phyloP scores from a whole-genome alignment of 2,797 vertebrate species.

The Ceyx erithaca region DNA sequence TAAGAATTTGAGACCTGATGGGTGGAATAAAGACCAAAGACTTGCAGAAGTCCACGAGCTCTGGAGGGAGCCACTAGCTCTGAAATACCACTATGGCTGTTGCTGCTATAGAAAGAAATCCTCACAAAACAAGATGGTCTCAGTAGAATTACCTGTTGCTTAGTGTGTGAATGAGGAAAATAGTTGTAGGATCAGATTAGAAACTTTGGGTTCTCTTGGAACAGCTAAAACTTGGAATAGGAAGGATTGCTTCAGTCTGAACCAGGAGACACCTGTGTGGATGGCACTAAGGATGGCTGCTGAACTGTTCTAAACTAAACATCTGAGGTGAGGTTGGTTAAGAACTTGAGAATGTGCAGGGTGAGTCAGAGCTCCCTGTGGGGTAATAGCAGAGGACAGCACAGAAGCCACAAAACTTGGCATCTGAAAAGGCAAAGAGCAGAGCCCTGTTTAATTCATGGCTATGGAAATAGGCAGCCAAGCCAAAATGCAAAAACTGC shows the following conservation, averaged over 20 bases:
- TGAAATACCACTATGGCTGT: neutral
- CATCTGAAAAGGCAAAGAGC: neutral
- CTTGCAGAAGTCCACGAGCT: neutral
- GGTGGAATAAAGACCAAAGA: neutral
- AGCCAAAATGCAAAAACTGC: neutral
- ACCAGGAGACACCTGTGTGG: neutral
- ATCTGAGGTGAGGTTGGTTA: neutral
- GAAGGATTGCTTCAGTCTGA: neutral
- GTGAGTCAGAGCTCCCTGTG: neutral
- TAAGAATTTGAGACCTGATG: neutral
- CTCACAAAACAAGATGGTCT: neutral
- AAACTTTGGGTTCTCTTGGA: neutral
- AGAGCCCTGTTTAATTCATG: neutral
- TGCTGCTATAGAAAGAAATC: neutral
- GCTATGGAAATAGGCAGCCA: neutral
- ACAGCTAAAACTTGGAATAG: neutral
- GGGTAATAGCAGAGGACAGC: fast-evolving
- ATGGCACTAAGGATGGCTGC: neutral
- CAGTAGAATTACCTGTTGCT: neutral
- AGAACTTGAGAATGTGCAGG: neutral
- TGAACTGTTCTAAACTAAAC: neutral
- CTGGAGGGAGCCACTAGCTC: neutral
- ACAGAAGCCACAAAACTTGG: neutral
- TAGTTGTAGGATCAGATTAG: neutral
- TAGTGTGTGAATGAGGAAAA: neutral